These are phyloP conservation scores for Diplodus puntazzo DNA, from an alignment of 2,797 vertebrate genomes.

Conservation along the genomic window DNA sequence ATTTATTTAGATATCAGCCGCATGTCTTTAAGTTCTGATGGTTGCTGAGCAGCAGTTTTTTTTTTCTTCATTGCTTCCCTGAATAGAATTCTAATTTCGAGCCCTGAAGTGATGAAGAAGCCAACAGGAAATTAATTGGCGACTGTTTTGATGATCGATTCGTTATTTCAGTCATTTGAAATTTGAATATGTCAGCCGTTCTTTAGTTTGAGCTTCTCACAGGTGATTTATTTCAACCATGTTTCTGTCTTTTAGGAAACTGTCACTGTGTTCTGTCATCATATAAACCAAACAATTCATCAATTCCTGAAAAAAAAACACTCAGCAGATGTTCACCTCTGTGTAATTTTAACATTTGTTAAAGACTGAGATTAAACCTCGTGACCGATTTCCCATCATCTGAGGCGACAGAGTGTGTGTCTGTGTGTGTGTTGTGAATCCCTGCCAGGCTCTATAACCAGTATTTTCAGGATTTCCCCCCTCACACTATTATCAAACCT, in stretches of 20 bases:
- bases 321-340: neutral
- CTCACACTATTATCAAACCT: slow-evolving; percentile 19
- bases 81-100: neutral
- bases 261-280: neutral
- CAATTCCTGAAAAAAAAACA: neutral
- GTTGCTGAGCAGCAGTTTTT: neutral
- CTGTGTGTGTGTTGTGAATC: neutral
- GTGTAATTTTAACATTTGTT: neutral
- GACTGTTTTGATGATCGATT: neutral
- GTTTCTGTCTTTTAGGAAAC: neutral
- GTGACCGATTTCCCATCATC: neutral
- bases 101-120: neutral
- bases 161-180: neutral
- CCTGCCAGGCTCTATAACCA: slow-evolving; percentile 20
- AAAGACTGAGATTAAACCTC: neutral
- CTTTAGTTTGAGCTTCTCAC: neutral
- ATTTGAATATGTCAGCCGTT: neutral
- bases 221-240: neutral
- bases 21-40: neutral
- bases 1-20: neutral
- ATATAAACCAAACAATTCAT: neutral
- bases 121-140: neutral
- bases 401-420: neutral
- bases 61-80: neutral
- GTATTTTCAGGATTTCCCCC: slow-evolving; percentile 18